phyloP scores from a whole-genome alignment of 1,140 invertebrate genomes.

The Drosophila saltans region DNA sequence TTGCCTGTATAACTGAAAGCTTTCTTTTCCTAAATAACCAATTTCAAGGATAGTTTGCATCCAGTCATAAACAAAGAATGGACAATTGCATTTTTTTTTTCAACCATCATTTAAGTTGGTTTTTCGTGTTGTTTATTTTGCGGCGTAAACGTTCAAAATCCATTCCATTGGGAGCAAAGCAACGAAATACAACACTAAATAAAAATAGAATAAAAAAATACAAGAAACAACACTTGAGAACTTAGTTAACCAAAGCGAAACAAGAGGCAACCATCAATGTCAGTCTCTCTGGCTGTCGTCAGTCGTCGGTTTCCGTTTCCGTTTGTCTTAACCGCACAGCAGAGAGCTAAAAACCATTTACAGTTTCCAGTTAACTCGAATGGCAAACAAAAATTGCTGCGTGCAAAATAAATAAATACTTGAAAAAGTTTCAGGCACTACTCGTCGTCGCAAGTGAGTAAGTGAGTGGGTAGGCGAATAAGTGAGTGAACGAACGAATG shows the following conservation, averaged over 20 bases:
- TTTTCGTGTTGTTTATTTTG: slow-evolving; percentile 15
- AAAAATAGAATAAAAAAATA: slow-evolving; percentile 19
- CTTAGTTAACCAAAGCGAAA: slow-evolving; percentile 58
- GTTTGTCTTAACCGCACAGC: slow-evolving; percentile 43
- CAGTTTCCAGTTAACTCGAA: slow-evolving; percentile 64
- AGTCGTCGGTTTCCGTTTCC: slow-evolving; percentile 13
- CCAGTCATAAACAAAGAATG: background rate
- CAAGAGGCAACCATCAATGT: slow-evolving; percentile 66
- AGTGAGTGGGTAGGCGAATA: background rate
- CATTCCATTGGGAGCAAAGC: slow-evolving; percentile 4
- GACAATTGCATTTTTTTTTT: slow-evolving; percentile 13
- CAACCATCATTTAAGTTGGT: slow-evolving; percentile 22
- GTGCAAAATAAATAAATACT: slow-evolving; percentile 73
- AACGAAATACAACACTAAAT: background rate
- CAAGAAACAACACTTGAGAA: slow-evolving; percentile 44
- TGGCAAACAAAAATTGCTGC: slow-evolving; percentile 59
- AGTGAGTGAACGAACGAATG: background rate
- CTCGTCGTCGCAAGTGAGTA: slow-evolving; percentile 5
- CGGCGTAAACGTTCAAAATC: slow-evolving; percentile 1
- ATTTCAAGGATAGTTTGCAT: background rate
- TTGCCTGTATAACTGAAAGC: too few relatives aligned
- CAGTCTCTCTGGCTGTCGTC: slow-evolving; percentile 1
- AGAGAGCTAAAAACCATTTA: slow-evolving; percentile 53
- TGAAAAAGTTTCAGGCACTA: slow-evolving; percentile 47
- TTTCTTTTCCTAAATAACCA: background rate